Conservation (phyloP, 2,797 vertebrate species). For the Hippopotamyrus pictus region DNA sequence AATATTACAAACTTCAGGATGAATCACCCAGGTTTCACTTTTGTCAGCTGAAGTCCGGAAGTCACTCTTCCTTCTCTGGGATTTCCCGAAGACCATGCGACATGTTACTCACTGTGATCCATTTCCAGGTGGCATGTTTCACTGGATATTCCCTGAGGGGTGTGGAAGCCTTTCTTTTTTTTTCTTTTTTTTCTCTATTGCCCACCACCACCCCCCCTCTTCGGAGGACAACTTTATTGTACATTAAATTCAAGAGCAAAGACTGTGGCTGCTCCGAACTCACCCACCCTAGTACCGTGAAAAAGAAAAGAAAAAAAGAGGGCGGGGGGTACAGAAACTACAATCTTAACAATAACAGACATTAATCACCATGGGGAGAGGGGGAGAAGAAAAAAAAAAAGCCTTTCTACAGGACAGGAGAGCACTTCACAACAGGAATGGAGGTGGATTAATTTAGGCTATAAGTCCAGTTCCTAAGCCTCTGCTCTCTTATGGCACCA, state of each 20-base stretch:
- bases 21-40: neutral
- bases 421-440: neutral
- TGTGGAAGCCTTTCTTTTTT: neutral
- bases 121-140: neutral
- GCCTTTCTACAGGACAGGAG: neutral
- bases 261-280: too few species aligned
- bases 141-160: neutral
- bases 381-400: too few species aligned
- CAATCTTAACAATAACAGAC: too few species aligned
- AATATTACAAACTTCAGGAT: neutral
- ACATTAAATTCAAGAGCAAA: too few species aligned
- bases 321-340: too few species aligned
- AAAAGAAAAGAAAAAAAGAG: too few species aligned
- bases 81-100: neutral
- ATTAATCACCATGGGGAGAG: too few species aligned
- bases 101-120: neutral
- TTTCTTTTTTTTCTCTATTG: too few species aligned
- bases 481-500: neutral
- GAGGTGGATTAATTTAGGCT: neutral
- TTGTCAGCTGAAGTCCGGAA: neutral
- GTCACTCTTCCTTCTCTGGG: neutral
- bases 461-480: neutral
- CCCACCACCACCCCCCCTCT: too few species aligned
- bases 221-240: too few species aligned
- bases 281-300: too few species aligned